Evolutionary conservation across 2,113 vertebrate species (phyloP), one percentile per base, ranked within the genome.

Genomic region (Anhinga rufa): DNA sequence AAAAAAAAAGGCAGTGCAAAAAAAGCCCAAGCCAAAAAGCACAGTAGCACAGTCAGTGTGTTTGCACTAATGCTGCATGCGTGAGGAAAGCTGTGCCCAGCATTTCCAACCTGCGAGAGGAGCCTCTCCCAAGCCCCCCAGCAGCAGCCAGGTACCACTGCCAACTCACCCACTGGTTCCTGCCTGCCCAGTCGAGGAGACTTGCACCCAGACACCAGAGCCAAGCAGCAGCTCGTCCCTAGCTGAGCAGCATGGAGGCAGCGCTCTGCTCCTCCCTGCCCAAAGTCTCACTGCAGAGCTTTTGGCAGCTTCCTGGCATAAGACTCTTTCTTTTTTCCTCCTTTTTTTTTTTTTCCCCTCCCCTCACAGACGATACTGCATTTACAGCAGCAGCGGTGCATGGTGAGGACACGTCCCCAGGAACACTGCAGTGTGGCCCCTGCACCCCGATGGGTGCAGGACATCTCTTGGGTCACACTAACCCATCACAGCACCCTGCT

Each of bases 241-340:
- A 55, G 70, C 76, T 44, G 62, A 95, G 96, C 82, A 62, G 85
- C 2, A 0, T 4, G 0, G 69, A 70, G 70, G 61, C 93, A 90
- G 82, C 10, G 3, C 81, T 93, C 55, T 4, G 9, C 90, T 94
- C 83, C 87, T 94, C 91, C 77, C 85, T 95, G 77, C 88, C 91
- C 88, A 48, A 89, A 96, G 87, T 71, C 94, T 92, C 90, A 83
- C 79, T 29, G 86, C 95, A 93, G 89, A 93, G 60, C 92, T 89
- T 86, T 81, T n/a, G 0, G 88, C 95, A 96, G 77, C 79, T 94
- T 94, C 92, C 96, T 97, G 95, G 93, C 93, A 95, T 82, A 92
- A 86, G 49, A 55, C 26, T 29, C 40, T 34, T 25, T 52, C 69
- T 72, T 72, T 55, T 60, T 77, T 55, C 13, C 17, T 49, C 7